These are phyloP conservation scores for Acheta domesticus DNA, from an alignment of 2,888 invertebrate species.

Conservation along the genomic window DNA sequence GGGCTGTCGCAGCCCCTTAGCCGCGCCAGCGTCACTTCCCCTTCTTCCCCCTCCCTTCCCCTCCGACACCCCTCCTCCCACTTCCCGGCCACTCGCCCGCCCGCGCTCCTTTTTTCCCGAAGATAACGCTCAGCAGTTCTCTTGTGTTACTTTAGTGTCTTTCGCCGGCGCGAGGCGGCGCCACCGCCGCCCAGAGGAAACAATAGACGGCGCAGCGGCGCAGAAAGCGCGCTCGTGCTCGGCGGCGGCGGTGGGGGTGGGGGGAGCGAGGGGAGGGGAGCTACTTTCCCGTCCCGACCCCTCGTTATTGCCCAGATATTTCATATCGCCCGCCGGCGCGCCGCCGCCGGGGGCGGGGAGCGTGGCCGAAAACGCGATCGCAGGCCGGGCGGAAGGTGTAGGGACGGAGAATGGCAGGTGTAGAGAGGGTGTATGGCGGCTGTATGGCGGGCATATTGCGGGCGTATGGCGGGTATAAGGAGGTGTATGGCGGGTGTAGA, in stretches of 20 bases:
- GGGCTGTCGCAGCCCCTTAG: background rate
- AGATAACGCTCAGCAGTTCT: conserved; percentile 9
- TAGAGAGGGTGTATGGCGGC: too few species aligned
- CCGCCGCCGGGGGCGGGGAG: too few species aligned
- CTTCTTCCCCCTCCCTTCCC: background rate
- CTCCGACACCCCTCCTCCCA: background rate
- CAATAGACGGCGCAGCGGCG: background rate
- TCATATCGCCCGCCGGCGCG: background rate
- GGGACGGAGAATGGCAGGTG: too few species aligned
- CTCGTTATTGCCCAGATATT: background rate
- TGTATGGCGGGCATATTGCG: too few species aligned
- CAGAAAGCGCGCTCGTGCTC: conserved; percentile 4
- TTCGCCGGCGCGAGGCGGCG: background rate
- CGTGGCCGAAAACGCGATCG: too few species aligned
- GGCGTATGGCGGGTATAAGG: too few species aligned
- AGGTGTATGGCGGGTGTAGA: too few species aligned
- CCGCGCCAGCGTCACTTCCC: background rate
- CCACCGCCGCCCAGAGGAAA: background rate
- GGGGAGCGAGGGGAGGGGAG: too few species aligned
- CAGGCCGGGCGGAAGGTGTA: too few species aligned
- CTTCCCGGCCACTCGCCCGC: background rate
- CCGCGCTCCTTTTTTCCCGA: conserved; percentile 1
- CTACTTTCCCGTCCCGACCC: background rate
- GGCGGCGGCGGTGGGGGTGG: background rate
- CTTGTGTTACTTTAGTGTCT: background rate